phyloP scores from a whole-genome alignment of 2,888 invertebrate species.

The Lycaena phlaeas region DNA sequence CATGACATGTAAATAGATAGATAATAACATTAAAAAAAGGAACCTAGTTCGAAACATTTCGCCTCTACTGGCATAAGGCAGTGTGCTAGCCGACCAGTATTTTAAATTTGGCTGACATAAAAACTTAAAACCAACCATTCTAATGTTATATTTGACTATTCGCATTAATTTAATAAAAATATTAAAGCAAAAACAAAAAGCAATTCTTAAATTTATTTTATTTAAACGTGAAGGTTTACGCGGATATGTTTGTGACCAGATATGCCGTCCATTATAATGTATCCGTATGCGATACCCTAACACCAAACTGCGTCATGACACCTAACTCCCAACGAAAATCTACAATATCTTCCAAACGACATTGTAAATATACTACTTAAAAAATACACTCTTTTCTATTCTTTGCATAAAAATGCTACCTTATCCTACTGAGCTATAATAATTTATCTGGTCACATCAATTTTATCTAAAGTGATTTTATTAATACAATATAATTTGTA shows the following conservation, averaged over 20 bases:
- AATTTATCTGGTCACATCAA: constrained; percentile 3
- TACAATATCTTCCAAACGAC: background rate
- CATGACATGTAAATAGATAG: background rate
- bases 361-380: background rate
- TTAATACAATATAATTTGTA: no score
- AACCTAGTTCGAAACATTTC: background rate
- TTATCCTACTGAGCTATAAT: constrained; percentile 5
- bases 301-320: background rate
- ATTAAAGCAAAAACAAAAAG: constrained; percentile 3
- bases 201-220: background rate
- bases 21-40: constrained; percentile 3
- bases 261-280: background rate
- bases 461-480: background rate
- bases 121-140: background rate
- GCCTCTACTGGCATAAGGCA: constrained; percentile 2
- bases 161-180: background rate
- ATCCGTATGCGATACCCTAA: background rate
- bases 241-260: constrained; percentile 6
- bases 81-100: constrained; percentile 1
- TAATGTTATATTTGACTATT: constrained; percentile 6
- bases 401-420: background rate
- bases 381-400: background rate
- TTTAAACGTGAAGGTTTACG: background rate
- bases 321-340: background rate
- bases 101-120: background rate